A percentile compares a stretch with the other conserved stretches of the same genome.
Evolutionary conservation across 2,888 invertebrate species (phyloP).

Genomic region (Ephialtes manifestator): DNA sequence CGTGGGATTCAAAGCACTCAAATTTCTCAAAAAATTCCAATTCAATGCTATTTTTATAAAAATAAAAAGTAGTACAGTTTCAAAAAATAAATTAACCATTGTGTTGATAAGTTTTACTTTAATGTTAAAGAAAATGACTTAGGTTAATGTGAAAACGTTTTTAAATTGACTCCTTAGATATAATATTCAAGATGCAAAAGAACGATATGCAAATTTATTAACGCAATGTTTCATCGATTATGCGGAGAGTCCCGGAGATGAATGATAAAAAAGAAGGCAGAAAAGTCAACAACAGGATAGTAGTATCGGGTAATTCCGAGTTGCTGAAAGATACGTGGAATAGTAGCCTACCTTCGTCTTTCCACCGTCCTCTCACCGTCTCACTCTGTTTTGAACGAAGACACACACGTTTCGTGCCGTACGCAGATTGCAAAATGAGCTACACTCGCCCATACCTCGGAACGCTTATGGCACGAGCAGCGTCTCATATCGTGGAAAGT

Average conservation of each 20-base stretch:
- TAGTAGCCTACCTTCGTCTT: constrained; percentile 13
- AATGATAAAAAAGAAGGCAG: not conserved
- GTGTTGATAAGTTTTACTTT: too few relatives aligned
- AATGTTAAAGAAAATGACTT: not conserved
- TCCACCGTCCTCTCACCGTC: constrained; percentile 23
- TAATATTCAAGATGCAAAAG: not conserved
- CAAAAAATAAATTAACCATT: too few relatives aligned
- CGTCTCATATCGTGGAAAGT: constrained; percentile 48
- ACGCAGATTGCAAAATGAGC: constrained; percentile 56
- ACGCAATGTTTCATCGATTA: constrained; percentile 13
- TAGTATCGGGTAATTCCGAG: constrained; percentile 60
- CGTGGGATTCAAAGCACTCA: too few relatives aligned
- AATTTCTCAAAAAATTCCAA: too few relatives aligned
- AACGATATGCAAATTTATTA: constrained; percentile 4
- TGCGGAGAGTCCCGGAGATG: not conserved
- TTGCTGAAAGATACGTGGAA: constrained; percentile 64
- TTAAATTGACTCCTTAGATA: not conserved
- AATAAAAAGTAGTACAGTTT: too few relatives aligned
- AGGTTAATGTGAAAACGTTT: not conserved
- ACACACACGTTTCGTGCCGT: constrained; percentile 34
- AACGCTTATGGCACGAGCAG: constrained; percentile 4
- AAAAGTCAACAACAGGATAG: constrained; percentile 22
- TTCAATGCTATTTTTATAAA: too few relatives aligned
- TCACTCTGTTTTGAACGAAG: constrained; percentile 19
- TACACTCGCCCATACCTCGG: not conserved